Base-by-base conservation (phyloP, 2,797 vertebrate species). In the Cyprinodon diabolis region DNA sequence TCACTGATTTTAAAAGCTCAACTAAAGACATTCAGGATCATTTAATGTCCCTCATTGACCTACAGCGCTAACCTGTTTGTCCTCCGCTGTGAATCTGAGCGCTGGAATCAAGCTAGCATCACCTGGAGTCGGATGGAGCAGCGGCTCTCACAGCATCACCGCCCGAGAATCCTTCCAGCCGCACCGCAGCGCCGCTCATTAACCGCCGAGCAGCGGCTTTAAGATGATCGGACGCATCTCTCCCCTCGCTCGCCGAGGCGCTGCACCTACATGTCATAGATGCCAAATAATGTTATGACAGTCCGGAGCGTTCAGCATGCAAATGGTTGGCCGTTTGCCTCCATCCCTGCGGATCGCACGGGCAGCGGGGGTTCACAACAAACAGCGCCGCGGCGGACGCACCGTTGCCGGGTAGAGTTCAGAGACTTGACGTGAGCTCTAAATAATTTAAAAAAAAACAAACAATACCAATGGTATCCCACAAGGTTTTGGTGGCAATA, bases 401-500 rank as follows among this genome's bases (percentile, higher is more conserved):
- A 45, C 80, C 74, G 72, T 84, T 52, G 81, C 88, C 75, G 86
- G 90, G 72, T 77, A 78, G 72, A 65, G 83, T 72, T 51, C 56
- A 76, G 43, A 80, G 72, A 86, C 75, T 73, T 35, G 55, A 76
- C 74, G 67, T 35, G 76, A 60, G 76, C 86, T 85, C 88, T 75
- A 75, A 72, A 2, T 23, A 30, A 43, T 43, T 1, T 37, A 2
- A 13, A 55, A 12, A 58, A 13, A 23, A 51, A 71, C 48, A 67
- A 71, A 71, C 78, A 47, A 84, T 83, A 81, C 89, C 80, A 87
- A 92, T 92, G 92, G 86, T 94, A 40, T 93, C 92, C 72, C 81
- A 87, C 30, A 93, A 90, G 90, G 84, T 94, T 77, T 82, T 92
- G 73, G 90, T 90, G 15, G 92, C 93, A 88, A 84, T 93, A 80